phyloP scores from a whole-genome alignment of 2,113 vertebrate genomes.

The Trematomus loennbergii region DNA sequence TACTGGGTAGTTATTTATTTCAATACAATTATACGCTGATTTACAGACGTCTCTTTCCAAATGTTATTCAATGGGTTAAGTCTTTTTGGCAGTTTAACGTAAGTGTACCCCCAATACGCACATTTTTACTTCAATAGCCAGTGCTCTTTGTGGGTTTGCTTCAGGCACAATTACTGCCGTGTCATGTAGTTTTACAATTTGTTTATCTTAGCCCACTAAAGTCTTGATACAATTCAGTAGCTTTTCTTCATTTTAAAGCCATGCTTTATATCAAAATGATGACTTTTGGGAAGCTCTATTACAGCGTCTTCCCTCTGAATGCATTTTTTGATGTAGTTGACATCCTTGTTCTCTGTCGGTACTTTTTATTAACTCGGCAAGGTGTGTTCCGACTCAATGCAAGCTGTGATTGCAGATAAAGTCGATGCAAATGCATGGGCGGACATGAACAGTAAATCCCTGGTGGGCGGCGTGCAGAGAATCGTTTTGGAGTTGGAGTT shows the following conservation, averaged over 20 bases:
- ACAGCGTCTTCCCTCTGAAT: not conserved
- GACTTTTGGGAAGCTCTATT: not conserved
- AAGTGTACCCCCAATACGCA: too few species aligned
- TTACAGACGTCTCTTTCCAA: too few species aligned
- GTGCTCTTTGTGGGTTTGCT: not conserved
- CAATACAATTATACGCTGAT: too few species aligned
- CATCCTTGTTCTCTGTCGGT: not conserved
- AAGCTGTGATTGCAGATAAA: not conserved
- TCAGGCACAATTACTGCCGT: not conserved
- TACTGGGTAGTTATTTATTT: too few species aligned
- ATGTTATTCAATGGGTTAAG: too few species aligned
- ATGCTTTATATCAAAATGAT: not conserved
- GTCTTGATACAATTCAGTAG: not conserved
- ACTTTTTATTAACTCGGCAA: not conserved
- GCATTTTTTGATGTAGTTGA: conserved; percentile 1
- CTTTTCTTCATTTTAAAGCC: not conserved
- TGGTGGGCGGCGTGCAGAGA: fast-evolving
- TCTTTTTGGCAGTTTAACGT: too few species aligned
- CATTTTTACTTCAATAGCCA: too few species aligned
- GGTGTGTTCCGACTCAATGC: not conserved
- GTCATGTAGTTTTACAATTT: not conserved
- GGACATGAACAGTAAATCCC: not conserved
- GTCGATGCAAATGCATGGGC: not conserved
- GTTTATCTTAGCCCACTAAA: not conserved
- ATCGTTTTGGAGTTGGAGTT: not conserved